Evolutionary conservation across 92 coral and sea anemone species (phyloP).

Genomic region (Epizoanthus stellaris): DNA sequence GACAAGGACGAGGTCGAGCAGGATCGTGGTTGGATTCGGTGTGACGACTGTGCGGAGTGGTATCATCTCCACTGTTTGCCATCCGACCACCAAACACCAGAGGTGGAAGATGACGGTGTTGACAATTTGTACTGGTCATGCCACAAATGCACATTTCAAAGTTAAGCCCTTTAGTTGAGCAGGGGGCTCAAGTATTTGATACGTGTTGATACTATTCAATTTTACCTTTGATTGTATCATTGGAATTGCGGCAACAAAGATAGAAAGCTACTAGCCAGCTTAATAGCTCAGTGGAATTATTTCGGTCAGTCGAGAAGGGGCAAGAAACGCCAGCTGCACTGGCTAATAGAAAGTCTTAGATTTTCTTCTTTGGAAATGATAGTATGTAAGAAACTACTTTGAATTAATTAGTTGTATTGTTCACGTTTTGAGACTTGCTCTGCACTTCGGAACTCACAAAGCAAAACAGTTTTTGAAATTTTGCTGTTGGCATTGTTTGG

Average conservation of each 20-base stretch:
- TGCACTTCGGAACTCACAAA: constrained; percentile 1
- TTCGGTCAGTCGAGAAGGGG: too few relatives aligned
- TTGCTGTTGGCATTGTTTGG: constrained; percentile 5
- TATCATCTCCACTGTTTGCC: constrained; percentile 11
- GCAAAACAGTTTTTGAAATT: background rate
- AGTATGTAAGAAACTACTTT: background rate
- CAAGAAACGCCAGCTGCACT: too few relatives aligned
- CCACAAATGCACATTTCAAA: too few relatives aligned
- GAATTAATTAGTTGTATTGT: background rate
- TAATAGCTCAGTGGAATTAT: too few relatives aligned
- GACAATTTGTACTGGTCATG: too few relatives aligned
- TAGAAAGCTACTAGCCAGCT: background rate
- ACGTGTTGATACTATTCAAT: background rate
- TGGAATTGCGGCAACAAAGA: background rate
- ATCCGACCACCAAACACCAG: constrained; percentile 1
- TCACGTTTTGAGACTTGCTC: constrained; percentile 19
- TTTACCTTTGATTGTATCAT: too few relatives aligned
- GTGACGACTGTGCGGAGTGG: background rate
- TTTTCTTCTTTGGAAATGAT: constrained; percentile 18
- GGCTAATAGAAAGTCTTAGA: too few relatives aligned
- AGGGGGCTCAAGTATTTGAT: background rate
- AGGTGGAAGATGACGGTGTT: background rate
- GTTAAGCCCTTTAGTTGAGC: background rate
- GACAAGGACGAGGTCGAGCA: constrained; percentile 3
- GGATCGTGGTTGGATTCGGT: background rate